A percentile compares a stretch with the other conserved stretches of the same genome.
These are phyloP conservation scores for Drosophila kambysellisi DNA, from an alignment of 2,888 invertebrate genomes.

Conservation along the genomic window DNA sequence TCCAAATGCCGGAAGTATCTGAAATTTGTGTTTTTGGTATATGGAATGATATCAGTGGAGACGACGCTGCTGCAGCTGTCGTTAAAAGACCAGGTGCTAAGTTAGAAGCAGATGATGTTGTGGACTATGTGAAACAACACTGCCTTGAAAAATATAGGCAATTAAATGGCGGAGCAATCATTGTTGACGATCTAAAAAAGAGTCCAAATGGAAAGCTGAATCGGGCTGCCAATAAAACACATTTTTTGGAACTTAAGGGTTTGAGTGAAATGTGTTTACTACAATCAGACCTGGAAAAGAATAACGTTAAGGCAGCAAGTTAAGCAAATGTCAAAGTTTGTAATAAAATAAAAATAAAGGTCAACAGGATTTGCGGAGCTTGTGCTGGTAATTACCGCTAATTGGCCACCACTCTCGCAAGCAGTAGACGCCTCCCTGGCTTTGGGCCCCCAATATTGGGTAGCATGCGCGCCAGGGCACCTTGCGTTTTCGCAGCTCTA, in stretches of 20 bases:
- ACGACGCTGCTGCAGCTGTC: conserved; percentile 72
- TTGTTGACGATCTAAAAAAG: conserved; percentile 55
- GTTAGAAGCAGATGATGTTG: conserved; percentile 41
- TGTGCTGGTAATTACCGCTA: conserved; percentile 47
- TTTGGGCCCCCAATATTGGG: no score
- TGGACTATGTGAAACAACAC: conserved; percentile 38
- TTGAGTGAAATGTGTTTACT: background rate
- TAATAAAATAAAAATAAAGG: conserved; percentile 1
- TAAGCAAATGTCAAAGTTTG: conserved; percentile 52
- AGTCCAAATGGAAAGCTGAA: conserved; percentile 54
- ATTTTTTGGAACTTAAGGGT: conserved; percentile 25
- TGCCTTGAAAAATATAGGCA: conserved; percentile 46
- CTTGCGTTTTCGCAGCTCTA: no score
- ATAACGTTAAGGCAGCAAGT: conserved; percentile 11
- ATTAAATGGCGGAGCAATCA: conserved; percentile 54
- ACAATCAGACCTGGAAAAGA: background rate
- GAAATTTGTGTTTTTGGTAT: conserved; percentile 73
- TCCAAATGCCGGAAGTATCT: conserved; percentile 57
- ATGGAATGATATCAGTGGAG: conserved; percentile 52
- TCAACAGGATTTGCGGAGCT: conserved; percentile 2
- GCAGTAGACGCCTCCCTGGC: no score
- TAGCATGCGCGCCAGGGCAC: no score
- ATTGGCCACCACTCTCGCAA: no score
- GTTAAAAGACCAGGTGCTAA: conserved; percentile 26
- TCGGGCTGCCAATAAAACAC: conserved; percentile 42